A percentile compares a stretch with the other conserved stretches of the same genome.
These are phyloP conservation scores for Vidua chalybeata DNA, from an alignment of 2,113 vertebrate genomes.

Conservation along the genomic window DNA sequence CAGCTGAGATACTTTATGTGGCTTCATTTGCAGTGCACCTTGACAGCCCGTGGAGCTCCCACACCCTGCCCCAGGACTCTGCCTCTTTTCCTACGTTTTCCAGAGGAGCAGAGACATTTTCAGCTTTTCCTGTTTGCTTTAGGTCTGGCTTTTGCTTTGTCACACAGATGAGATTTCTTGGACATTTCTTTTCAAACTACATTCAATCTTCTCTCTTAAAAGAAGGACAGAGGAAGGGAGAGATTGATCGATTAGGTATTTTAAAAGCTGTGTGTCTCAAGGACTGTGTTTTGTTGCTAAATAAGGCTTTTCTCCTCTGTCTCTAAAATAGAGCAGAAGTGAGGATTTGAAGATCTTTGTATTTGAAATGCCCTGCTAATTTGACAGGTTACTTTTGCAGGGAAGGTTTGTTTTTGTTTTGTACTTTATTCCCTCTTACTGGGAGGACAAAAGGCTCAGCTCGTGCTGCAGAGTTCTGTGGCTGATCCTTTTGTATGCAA, in stretches of 20 bases:
- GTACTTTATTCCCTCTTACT: not conserved
- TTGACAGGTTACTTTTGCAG: constrained; percentile 33
- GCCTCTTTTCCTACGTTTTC: not conserved
- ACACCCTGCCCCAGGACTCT: not conserved
- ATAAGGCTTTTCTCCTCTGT: not conserved
- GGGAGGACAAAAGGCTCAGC: constrained; percentile 36
- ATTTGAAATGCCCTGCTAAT: constrained; percentile 50
- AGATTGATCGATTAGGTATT: constrained; percentile 27
- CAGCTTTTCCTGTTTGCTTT: not conserved
- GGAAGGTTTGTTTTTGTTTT: constrained; percentile 49
- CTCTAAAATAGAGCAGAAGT: constrained; percentile 3
- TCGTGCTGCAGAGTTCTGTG: not conserved
- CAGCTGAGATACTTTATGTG: not conserved
- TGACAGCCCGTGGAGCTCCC: not conserved
- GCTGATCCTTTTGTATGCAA: constrained; percentile 48
- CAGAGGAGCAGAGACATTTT: not conserved
- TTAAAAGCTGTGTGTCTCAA: constrained; percentile 17
- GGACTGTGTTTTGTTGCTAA: constrained; percentile 43
- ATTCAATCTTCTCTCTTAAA: not conserved
- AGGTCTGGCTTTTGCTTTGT: not conserved
- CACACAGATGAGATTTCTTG: not conserved
- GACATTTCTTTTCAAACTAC: not conserved
- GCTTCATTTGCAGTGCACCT: not conserved
- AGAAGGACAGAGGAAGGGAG: not conserved
- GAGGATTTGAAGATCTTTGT: constrained; percentile 45